phyloP scores from a whole-genome alignment of 2,113 vertebrate genomes.

The Oncorhynchus tshawytscha region DNA sequence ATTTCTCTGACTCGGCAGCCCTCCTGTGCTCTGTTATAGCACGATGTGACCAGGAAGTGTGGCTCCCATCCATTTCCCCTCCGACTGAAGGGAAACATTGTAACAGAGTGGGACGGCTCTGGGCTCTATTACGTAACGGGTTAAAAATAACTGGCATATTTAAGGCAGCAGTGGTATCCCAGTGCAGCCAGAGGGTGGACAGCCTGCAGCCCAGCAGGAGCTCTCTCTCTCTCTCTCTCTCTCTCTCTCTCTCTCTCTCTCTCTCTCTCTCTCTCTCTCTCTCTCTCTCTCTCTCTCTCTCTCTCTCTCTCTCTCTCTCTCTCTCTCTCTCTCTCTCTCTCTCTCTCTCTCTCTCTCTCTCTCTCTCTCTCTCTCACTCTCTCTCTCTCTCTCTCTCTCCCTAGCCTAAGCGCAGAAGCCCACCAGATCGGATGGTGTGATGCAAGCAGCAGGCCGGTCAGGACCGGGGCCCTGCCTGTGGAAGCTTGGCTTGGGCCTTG shows the following conservation, averaged over 20 bases:
- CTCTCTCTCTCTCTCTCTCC: conserved; percentile 26
- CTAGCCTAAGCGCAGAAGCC: conserved; percentile 17
- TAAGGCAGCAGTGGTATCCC: conserved; percentile 97
- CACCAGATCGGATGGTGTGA: conserved; percentile 49
- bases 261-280: conserved; percentile 19
- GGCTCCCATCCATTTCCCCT: conserved; percentile 94
- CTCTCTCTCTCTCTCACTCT: conserved; percentile 35
- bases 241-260: conserved; percentile 22
- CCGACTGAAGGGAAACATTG: conserved; percentile 93
- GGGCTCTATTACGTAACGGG: conserved; percentile 84
- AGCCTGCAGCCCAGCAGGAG: conserved; percentile 71
- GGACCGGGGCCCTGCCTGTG: conserved; percentile 1
- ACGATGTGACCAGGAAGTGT: conserved; percentile 95
- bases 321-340: conserved; percentile 19
- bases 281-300: conserved; percentile 20
- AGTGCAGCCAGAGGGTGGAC: conserved; percentile 84
- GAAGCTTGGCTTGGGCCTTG: conserved; percentile 27
- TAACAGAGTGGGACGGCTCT: conserved; percentile 81
- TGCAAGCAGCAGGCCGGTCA: conserved; percentile 54
- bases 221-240: conserved; percentile 37
- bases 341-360: conserved; percentile 15
- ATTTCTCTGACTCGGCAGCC: conserved; percentile 81
- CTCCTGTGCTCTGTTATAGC: conserved; percentile 46
- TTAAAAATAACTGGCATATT: conserved; percentile 99
- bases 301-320: conserved; percentile 33